Evolutionary conservation across 2,113 vertebrate genomes (phyloP), one percentile per base, ranked within the genome.

Genomic region (Pipra filicauda): DNA sequence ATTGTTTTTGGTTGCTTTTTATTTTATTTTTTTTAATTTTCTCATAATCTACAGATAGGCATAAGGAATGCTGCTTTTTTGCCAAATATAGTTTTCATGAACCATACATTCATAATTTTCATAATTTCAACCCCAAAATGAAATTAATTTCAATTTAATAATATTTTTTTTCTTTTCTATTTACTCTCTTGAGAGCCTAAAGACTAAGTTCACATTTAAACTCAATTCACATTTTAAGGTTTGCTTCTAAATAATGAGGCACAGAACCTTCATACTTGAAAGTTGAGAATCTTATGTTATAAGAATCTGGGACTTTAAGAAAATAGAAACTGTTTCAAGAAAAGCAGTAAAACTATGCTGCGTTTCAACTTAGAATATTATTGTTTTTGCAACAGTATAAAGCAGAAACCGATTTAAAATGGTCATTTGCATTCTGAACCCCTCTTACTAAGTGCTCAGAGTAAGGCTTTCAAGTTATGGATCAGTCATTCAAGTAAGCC

Each of bases 321-420:
- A 96, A 93, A 92, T 48, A 88, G 62, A 89, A 93, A 28, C 76
- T 71, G 43, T 74, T 86, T 90, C 65, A 88, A 92, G 83, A 30
- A 69, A 75, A 84, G 41, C 64, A 88, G 19, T 91, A 88, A 88
- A 91, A 21, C 59, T 65, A 73, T 75, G 54, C 41, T 49, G 51
- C 67, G 22, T 89, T 95, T 84, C 76, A 88, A 62, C 20, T n/a
- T 70, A 46, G 39, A 82, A 11, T 91, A 66, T 79, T 90, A 64
- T 81, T 91, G 77, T 81, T 84, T 94, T 91, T 95, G 72, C 72
- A 92, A 85, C 16, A 66, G 13, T 79, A 58, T 91, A 66, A 90
- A 52, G 51, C 17, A 49, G 57, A 86, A 83, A 73, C 35, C 61
- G 57, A 48, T 87, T 95, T 95, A 72, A 91, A 88, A 58, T 15